Evolutionary conservation across 2,797 vertebrate species (phyloP).

Genomic region (Melanotaenia pygmaea): DNA sequence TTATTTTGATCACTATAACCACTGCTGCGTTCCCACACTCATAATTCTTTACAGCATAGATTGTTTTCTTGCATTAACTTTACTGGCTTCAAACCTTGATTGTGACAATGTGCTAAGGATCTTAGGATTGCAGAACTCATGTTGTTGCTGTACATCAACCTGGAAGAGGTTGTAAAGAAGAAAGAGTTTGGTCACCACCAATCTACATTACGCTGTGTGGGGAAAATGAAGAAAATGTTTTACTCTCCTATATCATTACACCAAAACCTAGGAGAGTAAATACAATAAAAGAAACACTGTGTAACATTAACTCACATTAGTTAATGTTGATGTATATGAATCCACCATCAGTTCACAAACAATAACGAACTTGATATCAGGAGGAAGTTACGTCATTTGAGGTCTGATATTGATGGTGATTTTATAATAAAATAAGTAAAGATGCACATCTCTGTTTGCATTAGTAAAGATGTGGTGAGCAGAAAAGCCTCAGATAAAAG

Average conservation of each 20-base stretch:
- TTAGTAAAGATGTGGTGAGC: not conserved
- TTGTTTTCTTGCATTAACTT: not conserved
- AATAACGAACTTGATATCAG: not conserved
- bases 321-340: not conserved
- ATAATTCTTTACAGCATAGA: not conserved
- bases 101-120: not conserved
- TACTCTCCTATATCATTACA: not conserved
- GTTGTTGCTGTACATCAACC: not conserved
- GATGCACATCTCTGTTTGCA: not conserved
- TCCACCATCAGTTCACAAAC: not conserved
- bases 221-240: not conserved
- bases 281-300: not conserved
- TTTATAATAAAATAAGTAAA: not conserved
- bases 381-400: not conserved
- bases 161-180: not conserved
- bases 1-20: not conserved
- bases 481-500: not conserved
- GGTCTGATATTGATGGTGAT: not conserved
- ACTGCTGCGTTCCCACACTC: not conserved
- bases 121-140: not conserved
- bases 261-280: not conserved
- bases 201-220: not conserved
- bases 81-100: too few species aligned
- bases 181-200: not conserved
- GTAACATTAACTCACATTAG: not conserved